Evolutionary conservation across 2,888 invertebrate genomes (phyloP).

Genomic region (Drosophila quinaria): DNA sequence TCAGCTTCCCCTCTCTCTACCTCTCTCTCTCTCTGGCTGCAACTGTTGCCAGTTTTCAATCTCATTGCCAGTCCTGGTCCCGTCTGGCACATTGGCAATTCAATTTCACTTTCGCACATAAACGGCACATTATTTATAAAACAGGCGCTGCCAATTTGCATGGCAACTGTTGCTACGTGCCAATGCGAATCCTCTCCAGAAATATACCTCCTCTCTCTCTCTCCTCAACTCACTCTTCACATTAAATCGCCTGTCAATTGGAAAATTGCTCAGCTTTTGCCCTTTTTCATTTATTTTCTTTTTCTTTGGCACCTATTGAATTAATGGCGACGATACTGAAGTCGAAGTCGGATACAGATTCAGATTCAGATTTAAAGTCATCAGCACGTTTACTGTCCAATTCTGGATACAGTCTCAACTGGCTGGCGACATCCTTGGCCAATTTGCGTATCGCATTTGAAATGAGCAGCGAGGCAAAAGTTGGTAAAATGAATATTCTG

Average conservation of each 20-base stretch:
- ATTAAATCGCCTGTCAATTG: conserved; percentile 63
- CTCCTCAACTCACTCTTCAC: conserved; percentile 9
- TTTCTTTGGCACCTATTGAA: background rate
- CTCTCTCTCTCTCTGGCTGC: background rate
- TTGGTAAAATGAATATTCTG: conserved; percentile 72
- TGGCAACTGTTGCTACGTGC: conserved; percentile 65
- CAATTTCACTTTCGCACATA: conserved; percentile 77
- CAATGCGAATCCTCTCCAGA: conserved; percentile 25
- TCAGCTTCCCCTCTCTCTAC: background rate
- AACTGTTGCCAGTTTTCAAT: conserved; percentile 8
- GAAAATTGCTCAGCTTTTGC: conserved; percentile 45
- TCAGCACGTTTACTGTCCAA: conserved; percentile 35
- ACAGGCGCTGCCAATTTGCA: conserved; percentile 70
- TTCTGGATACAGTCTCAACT: conserved; percentile 1
- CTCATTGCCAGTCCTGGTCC: conserved; percentile 1
- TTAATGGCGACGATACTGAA: background rate
- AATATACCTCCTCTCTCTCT: background rate
- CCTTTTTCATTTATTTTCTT: conserved; percentile 4
- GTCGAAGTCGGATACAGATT: background rate
- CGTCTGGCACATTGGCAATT: conserved; percentile 45
- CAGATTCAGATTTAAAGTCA: conserved; percentile 8
- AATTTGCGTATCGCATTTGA: conserved; percentile 64
- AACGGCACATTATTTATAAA: conserved; percentile 59
- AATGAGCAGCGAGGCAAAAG: conserved; percentile 66
- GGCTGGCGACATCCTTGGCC: conserved; percentile 43